Percentiles rank a stretch among this genome's conserved stretches.
Conservation (phyloP, 1,140 invertebrate species). For the Hydropsyche tenuis region DNA sequence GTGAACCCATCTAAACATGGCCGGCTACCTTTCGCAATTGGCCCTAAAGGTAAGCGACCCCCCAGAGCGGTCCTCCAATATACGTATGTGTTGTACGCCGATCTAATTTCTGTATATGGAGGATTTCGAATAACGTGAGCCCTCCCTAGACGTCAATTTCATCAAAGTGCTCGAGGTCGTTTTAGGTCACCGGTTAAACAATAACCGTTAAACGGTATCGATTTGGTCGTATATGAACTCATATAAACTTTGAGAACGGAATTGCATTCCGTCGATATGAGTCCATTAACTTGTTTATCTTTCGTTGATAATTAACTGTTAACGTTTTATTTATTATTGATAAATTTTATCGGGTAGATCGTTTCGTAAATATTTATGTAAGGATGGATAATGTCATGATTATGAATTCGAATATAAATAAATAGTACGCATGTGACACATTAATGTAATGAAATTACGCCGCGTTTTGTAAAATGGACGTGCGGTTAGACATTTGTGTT, state of each 20-base stretch:
- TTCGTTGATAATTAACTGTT: neutral
- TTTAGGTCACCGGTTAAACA: constrained; percentile 21
- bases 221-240: neutral
- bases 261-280: neutral
- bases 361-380: no score
- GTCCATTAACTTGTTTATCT: constrained; percentile 6
- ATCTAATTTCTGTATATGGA: constrained; percentile 10
- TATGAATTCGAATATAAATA: no score
- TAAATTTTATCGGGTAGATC: no score
- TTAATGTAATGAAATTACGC: no score
- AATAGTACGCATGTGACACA: no score
- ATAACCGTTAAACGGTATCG: constrained; percentile 26
- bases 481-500: no score
- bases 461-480: no score
- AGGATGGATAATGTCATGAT: no score
- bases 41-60: constrained; percentile 1
- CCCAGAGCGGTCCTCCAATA: no score
- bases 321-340: neutral
- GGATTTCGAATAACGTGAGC: constrained; percentile 13
- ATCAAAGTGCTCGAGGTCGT: constrained; percentile 21
- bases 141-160: constrained; percentile 18
- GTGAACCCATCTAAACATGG: neutral
- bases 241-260: neutral
- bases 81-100: neutral
- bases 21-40: neutral